phyloP scores from a whole-genome alignment of 2,113 vertebrate species.

The Scalopus aquaticus region DNA sequence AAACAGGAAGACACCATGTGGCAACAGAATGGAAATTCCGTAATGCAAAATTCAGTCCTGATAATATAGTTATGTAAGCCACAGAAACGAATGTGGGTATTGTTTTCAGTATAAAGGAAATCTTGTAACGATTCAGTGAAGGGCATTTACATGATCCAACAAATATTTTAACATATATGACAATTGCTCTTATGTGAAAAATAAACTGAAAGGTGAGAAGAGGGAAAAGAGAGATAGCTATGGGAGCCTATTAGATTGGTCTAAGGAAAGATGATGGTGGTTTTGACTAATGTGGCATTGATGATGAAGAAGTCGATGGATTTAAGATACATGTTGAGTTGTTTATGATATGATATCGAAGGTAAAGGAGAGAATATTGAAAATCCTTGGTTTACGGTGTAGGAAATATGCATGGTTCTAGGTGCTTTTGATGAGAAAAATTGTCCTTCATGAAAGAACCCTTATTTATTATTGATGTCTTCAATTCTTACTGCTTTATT shows the following conservation, averaged over 20 bases:
- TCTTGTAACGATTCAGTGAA: background rate
- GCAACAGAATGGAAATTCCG: background rate
- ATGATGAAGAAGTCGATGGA: background rate
- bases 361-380: background rate
- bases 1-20: background rate
- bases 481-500: background rate
- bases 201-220: background rate
- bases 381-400: background rate
- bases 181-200: background rate
- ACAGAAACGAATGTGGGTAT: background rate
- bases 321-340: background rate
- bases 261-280: background rate
- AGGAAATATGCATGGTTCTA: background rate
- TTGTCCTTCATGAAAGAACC: background rate
- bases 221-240: background rate
- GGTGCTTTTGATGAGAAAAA: background rate
- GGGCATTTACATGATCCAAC: background rate
- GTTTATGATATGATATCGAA: background rate
- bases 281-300: background rate
- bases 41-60: background rate
- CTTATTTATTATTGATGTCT: background rate
- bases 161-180: background rate
- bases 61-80: background rate
- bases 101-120: background rate
- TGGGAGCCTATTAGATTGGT: background rate